phyloP scores from a whole-genome alignment of 2,797 vertebrate species.

The Capromys pilorides region DNA sequence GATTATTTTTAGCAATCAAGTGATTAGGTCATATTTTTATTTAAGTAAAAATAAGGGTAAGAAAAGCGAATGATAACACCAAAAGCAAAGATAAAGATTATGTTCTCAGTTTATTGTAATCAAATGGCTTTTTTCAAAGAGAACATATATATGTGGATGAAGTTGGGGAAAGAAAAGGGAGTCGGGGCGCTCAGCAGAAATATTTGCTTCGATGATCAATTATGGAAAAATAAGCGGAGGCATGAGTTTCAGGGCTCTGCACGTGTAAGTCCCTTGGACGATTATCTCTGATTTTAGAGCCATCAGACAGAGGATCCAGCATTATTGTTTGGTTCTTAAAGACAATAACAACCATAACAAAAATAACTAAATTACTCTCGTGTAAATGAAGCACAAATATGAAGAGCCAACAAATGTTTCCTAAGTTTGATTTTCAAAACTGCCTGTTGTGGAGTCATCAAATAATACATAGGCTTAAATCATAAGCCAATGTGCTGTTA shows the following conservation, averaged over 20 bases:
- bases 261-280: background rate
- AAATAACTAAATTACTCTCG: background rate
- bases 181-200: background rate
- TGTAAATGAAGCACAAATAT: background rate
- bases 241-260: background rate
- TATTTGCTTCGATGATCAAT: background rate
- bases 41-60: slow-evolving; percentile 46
- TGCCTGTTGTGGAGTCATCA: background rate
- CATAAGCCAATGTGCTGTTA: background rate
- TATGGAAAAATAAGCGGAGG: background rate
- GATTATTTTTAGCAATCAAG: slow-evolving; percentile 59
- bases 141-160: background rate
- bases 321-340: background rate
- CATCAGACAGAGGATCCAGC: background rate
- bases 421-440: background rate
- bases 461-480: background rate
- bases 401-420: background rate
- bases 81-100: slow-evolving; percentile 26
- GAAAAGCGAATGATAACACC: slow-evolving; percentile 33
- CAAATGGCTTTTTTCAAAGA: slow-evolving; percentile 39
- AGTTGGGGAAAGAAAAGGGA: background rate
- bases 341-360: background rate
- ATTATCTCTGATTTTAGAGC: background rate
- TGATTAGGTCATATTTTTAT: background rate
- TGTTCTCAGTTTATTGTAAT: background rate